Evolutionary conservation across 2,113 vertebrate species (phyloP).

Genomic region (Epinephelus fuscoguttatus): DNA sequence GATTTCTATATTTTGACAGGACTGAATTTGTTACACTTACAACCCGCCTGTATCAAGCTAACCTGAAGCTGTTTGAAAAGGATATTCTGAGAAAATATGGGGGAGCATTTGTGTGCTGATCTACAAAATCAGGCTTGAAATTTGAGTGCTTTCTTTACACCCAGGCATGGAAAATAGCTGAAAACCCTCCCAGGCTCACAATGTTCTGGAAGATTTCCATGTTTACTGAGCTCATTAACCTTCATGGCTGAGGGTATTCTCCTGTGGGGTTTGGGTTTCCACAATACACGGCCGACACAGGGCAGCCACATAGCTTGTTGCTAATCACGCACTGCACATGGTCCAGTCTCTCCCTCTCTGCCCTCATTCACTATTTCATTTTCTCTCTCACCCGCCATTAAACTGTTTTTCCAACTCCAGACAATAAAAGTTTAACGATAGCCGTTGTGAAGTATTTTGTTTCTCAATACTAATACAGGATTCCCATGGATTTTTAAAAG

Average conservation of each 20-base stretch:
- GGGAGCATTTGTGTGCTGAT: slow-evolving; percentile 16
- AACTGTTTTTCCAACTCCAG: too few relatives aligned
- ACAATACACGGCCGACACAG: slow-evolving; percentile 24
- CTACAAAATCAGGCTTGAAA: slow-evolving; percentile 49
- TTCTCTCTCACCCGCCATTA: neutral
- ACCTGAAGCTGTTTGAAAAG: slow-evolving; percentile 11
- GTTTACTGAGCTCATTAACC: slow-evolving; percentile 66
- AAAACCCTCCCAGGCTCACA: slow-evolving; percentile 34
- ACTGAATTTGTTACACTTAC: slow-evolving; percentile 21
- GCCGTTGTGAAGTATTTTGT: too few relatives aligned
- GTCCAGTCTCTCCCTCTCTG: neutral
- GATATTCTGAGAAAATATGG: slow-evolving; percentile 47
- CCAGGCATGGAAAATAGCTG: slow-evolving; percentile 37
- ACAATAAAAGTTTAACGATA: too few relatives aligned
- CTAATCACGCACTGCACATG: neutral
- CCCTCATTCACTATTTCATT: slow-evolving; percentile 2
- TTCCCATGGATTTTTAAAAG: too few relatives aligned
- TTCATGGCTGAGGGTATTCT: slow-evolving; percentile 39
- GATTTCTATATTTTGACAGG: slow-evolving; percentile 37
- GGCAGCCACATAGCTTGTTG: slow-evolving; percentile 20
- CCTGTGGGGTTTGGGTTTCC: slow-evolving; percentile 52
- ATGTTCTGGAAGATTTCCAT: slow-evolving; percentile 62
- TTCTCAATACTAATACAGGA: too few relatives aligned
- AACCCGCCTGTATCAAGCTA: slow-evolving; percentile 1
- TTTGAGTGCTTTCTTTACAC: slow-evolving; percentile 40